A percentile compares a stretch with the other conserved stretches of the same genome.
Conservation (phyloP, 2,113 vertebrate genomes). For the Polypterus bichir region DNA sequence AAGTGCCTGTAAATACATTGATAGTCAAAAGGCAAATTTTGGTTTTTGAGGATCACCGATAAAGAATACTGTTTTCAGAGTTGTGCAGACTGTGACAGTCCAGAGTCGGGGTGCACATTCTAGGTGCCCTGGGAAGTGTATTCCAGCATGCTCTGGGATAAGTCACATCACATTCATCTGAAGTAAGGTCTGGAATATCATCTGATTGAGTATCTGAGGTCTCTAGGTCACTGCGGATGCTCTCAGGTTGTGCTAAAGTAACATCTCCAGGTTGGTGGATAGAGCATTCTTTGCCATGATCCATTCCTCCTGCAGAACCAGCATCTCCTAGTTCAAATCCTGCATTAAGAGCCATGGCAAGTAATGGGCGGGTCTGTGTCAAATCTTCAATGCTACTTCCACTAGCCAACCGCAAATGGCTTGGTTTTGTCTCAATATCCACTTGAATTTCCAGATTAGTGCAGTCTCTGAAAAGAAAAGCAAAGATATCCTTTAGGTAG, state of each 20-base stretch:
- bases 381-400: constrained; percentile 84
- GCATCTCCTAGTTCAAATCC: constrained; percentile 57
- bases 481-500: too few relatives aligned
- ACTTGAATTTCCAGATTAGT: constrained; percentile 98
- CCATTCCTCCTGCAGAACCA: constrained; percentile 33
- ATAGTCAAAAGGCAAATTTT: too few relatives aligned
- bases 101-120: too few relatives aligned
- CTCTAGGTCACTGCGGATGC: constrained; percentile 94
- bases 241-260: constrained; percentile 89
- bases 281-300: constrained; percentile 41
- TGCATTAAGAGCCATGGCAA: constrained; percentile 27
- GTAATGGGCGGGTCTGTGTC: constrained; percentile 51
- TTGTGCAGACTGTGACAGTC: too few relatives aligned
- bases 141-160: constrained; percentile 36
- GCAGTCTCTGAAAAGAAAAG: constrained; percentile 63
- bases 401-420: constrained; percentile 80
- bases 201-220: constrained; percentile 95
- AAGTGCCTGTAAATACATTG: too few relatives aligned
- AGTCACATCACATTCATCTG: constrained; percentile 85
- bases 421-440: constrained; percentile 96
- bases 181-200: constrained; percentile 87
- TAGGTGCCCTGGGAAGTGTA: too few relatives aligned
- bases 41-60: too few relatives aligned
- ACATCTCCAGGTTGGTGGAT: constrained; percentile 63
- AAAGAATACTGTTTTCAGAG: too few relatives aligned